Base-by-base conservation (phyloP, 2,888 invertebrate genomes). In the Tuberolachnus salignus region DNA sequence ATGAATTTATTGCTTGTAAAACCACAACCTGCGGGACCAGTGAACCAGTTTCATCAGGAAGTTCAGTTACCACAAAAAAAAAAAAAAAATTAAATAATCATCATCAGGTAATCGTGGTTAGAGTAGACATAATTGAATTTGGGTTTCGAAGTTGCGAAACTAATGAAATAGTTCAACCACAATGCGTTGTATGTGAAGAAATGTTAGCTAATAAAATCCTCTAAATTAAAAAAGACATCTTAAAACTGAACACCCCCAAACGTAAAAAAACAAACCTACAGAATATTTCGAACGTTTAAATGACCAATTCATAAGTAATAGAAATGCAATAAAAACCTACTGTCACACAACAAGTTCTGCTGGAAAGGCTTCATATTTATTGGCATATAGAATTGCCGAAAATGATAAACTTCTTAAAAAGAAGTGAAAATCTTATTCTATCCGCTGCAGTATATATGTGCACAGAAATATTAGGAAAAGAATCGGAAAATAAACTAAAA, bases 351-450 rank as follows among this genome's bases (percentile, higher is more conserved):
- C 63, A n/a, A 19, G 8, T 63, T 63, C 1, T 44, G 63, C 63
- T 63, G 63, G 42, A 19, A 44, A 44, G n/a, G 44, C 44, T 44
- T 63, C 63, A 44, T 63, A 63, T 63, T 63, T 63, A 63, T 63
- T 42, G 44, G 44, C 44, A 63, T 63, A 63, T 44, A 63, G 44
- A 44, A 44, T 63, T 44, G n/a, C 44, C 19, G 11, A 44, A 44
- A 64, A 19, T 64, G 44, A 64, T 63, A 64, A 64, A 46, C 44
- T 44, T 13, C 44, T 19, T 19, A n/a, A 64, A 14, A 44, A 21
- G 44, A 3, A 44, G 63, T 64, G 44, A 64, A 44, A 44, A 64
- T 44, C 44, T 64, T 44, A 64, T 44, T 64, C 3, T 44, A 44
- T 4, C n/a, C 19, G 19, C 44, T 63, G 44, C 63, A 63, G 44